Conservation (phyloP, 2,888 invertebrate genomes). For the Autographa pulchrina region DNA sequence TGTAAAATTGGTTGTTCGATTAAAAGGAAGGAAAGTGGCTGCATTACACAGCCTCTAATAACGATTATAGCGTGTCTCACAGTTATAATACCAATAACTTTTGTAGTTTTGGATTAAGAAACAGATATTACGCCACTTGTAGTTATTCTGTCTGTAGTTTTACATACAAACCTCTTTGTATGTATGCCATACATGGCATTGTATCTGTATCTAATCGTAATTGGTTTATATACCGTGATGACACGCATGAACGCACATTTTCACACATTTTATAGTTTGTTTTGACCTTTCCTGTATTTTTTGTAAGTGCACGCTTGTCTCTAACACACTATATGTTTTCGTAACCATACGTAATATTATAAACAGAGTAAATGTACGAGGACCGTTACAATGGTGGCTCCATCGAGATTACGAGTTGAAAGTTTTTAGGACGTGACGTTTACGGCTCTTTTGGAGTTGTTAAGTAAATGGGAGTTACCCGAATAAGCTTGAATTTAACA, state of each 20-base stretch:
- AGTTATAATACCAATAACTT: background rate
- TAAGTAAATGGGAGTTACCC: slow-evolving; percentile 49
- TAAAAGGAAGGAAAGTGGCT: too few relatives aligned
- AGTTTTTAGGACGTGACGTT: slow-evolving; percentile 80
- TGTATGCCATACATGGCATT: background rate
- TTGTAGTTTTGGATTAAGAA: background rate
- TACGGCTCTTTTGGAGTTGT: slow-evolving; percentile 72
- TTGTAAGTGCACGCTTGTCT: slow-evolving; percentile 36
- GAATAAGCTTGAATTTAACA: slow-evolving; percentile 9
- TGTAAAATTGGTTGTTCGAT: too few relatives aligned
- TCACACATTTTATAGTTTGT: slow-evolving; percentile 29
- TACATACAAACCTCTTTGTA: slow-evolving; percentile 1
- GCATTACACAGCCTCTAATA: too few relatives aligned
- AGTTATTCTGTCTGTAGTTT: slow-evolving; percentile 1
- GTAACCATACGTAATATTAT: slow-evolving; percentile 62
- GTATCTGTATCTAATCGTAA: slow-evolving; percentile 8
- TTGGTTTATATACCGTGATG: slow-evolving; percentile 45
- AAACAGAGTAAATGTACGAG: slow-evolving; percentile 45
- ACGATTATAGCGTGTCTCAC: slow-evolving; percentile 1
- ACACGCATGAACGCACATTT: slow-evolving; percentile 30
- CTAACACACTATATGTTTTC: slow-evolving; percentile 45
- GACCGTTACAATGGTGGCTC: slow-evolving; percentile 65
- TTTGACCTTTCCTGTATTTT: slow-evolving; percentile 47
- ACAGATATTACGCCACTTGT: background rate
- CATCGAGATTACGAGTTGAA: slow-evolving; percentile 65